A percentile compares a stretch with the other conserved stretches of the same genome.
phyloP scores from a whole-genome alignment of 2,113 vertebrate species.

The Probosciger aterrimus region DNA sequence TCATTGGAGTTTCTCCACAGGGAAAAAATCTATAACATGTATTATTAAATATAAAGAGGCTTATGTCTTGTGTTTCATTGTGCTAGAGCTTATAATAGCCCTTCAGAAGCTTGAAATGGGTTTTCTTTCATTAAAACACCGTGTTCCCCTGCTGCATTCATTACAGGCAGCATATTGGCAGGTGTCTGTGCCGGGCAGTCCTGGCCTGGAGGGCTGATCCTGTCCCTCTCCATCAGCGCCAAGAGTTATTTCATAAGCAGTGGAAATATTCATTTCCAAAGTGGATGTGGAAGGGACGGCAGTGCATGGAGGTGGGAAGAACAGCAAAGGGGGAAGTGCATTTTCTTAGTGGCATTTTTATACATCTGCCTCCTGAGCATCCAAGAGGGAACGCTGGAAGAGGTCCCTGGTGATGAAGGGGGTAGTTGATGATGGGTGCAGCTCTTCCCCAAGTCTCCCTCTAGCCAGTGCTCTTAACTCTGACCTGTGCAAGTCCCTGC shows the following conservation, averaged over 20 bases:
- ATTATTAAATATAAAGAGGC: conserved; percentile 24
- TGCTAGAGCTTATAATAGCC: background rate
- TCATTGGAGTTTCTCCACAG: background rate
- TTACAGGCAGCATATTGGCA: background rate
- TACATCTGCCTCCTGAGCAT: background rate
- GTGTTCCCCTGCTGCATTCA: background rate
- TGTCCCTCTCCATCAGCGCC: accelerated
- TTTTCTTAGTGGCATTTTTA: background rate
- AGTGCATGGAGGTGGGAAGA: background rate
- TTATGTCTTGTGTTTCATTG: background rate
- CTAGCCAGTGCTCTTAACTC: background rate
- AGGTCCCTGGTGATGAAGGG: background rate
- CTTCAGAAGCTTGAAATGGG: background rate
- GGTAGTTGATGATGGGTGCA: background rate
- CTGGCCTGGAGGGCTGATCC: background rate
- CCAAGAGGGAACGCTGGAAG: background rate
- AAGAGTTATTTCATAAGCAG: background rate
- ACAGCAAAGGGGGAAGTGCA: background rate
- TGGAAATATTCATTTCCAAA: background rate
- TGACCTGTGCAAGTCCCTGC: background rate
- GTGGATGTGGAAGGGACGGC: background rate
- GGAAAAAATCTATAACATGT: background rate
- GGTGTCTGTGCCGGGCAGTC: background rate
- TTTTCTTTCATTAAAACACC: background rate
- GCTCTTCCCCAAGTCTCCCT: background rate